These are phyloP conservation scores for Anser brachyrhynchus DNA, from an alignment of 2,113 vertebrate species.

Conservation along the genomic window DNA sequence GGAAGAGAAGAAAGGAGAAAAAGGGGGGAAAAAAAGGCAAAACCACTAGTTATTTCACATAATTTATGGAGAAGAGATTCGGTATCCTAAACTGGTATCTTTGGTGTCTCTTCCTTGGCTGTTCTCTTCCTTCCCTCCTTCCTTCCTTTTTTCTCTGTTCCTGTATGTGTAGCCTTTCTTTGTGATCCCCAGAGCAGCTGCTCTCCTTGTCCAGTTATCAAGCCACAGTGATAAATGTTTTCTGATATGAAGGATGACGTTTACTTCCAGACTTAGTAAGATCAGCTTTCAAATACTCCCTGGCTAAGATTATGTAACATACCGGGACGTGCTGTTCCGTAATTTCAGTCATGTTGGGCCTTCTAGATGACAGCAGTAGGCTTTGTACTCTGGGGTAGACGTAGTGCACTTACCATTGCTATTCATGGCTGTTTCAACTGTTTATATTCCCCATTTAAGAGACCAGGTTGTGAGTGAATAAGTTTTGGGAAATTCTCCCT, in stretches of 20 bases:
- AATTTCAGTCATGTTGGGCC: background rate
- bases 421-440: background rate
- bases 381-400: background rate
- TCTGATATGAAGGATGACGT: background rate
- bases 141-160: background rate
- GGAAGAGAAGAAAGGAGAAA: background rate
- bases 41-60: background rate
- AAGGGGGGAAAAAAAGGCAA: background rate
- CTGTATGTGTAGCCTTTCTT: background rate
- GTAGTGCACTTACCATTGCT: background rate
- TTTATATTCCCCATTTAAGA: background rate
- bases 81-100: background rate
- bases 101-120: background rate
- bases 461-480: background rate
- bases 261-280: background rate
- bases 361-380: background rate
- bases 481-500: background rate
- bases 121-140: background rate
- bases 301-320: background rate
- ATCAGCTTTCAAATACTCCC: background rate
- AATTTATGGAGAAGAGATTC: background rate
- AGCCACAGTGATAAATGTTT: background rate
- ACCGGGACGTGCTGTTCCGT: background rate
- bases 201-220: background rate
- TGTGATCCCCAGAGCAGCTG: background rate